phyloP scores from a whole-genome alignment of 2,888 invertebrate genomes.

The Oasisia sp. region DNA sequence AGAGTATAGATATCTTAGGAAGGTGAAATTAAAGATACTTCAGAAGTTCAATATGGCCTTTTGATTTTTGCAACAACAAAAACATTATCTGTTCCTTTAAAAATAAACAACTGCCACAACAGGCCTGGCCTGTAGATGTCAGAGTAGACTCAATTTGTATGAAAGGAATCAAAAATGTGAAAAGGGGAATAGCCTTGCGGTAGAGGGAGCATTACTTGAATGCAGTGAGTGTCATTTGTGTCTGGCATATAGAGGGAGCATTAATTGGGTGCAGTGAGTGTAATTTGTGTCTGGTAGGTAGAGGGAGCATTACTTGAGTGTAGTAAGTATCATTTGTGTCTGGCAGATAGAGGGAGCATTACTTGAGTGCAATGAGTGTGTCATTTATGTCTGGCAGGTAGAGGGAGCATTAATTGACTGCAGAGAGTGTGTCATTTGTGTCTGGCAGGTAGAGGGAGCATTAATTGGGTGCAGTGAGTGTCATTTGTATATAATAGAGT shows the following conservation, averaged over 20 bases:
- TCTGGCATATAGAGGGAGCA: not conserved
- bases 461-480: not conserved
- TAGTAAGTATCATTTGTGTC: not conserved
- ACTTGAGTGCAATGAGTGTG: not conserved
- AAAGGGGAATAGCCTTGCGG: too few relatives aligned
- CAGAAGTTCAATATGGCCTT: too few relatives aligned
- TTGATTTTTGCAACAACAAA: too few relatives aligned
- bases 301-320: not conserved
- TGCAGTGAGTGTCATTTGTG: not conserved
- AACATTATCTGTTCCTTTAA: too few relatives aligned
- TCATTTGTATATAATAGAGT: not conserved
- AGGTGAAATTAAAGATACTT: too few relatives aligned
- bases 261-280: not conserved
- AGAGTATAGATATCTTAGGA: too few relatives aligned
- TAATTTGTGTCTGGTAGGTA: not conserved
- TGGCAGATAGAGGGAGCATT: not conserved
- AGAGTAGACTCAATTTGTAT: too few relatives aligned
- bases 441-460: not conserved
- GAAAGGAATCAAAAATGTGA: too few relatives aligned
- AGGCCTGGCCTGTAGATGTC: too few relatives aligned
- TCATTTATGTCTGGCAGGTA: not conserved
- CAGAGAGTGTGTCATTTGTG: not conserved
- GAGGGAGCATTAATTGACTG: not conserved
- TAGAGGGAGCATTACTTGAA: not conserved
- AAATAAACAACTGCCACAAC: too few relatives aligned